Conservation (phyloP, 2,113 vertebrate genomes). For the Pandion haliaetus region DNA sequence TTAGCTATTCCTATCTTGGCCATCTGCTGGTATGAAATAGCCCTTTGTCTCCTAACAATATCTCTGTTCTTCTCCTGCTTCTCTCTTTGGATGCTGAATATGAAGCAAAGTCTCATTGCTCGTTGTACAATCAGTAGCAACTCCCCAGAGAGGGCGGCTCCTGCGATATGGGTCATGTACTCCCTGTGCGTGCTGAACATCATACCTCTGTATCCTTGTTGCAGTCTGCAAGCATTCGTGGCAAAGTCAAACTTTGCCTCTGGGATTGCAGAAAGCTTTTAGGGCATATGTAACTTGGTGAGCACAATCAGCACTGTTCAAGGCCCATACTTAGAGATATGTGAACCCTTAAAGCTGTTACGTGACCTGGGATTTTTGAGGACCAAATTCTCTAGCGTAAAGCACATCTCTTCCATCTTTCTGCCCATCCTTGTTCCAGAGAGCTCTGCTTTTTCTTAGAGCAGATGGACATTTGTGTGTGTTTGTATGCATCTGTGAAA, state of each 20-base stretch:
- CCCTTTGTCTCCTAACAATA: neutral
- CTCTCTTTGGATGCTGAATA: neutral
- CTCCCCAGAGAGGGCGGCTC: neutral
- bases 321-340: neutral
- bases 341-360: neutral
- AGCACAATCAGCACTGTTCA: neutral
- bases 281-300: neutral
- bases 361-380: neutral
- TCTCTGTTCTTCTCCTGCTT: neutral
- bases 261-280: neutral
- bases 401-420: neutral
- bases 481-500: fast-evolving
- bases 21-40: neutral
- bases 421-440: neutral
- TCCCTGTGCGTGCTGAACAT: fast-evolving
- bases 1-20: neutral
- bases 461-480: neutral
- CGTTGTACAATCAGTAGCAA: neutral
- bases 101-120: neutral
- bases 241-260: neutral
- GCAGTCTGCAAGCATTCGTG: neutral
- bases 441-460: neutral
- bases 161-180: neutral
- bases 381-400: neutral
- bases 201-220: neutral